Conservation (phyloP, 2,113 vertebrate species). For the Myrmophylax atrothorax region DNA sequence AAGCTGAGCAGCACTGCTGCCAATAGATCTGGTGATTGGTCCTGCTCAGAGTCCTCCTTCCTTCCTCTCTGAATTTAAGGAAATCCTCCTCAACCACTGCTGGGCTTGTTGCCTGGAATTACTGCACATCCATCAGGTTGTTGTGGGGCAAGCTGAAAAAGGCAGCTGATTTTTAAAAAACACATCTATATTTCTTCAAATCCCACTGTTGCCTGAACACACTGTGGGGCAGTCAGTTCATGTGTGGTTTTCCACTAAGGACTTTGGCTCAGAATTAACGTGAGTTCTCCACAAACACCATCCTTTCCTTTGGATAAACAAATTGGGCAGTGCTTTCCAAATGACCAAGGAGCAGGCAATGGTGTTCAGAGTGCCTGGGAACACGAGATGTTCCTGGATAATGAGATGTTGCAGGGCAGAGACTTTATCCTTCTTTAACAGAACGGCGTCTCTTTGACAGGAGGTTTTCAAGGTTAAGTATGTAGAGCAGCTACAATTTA, state of each 20-base stretch:
- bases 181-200: neutral
- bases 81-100: neutral
- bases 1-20: neutral
- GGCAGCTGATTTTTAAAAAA: neutral
- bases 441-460: neutral
- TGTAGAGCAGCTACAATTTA: neutral
- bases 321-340: neutral
- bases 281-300: neutral
- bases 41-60: neutral
- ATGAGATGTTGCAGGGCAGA: neutral
- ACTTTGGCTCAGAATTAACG: neutral
- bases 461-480: slow-evolving; percentile 1
- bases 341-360: neutral
- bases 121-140: neutral
- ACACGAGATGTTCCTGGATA: neutral
- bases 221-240: neutral
- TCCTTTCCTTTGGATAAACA: neutral
- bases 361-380: neutral
- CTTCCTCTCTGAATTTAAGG: neutral
- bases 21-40: neutral
- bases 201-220: neutral
- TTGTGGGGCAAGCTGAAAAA: neutral
- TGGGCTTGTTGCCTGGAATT: neutral
- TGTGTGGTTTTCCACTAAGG: neutral
- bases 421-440: neutral